Base-by-base conservation (phyloP, 2,888 invertebrate species). In the Ornithoptera alexandrae region DNA sequence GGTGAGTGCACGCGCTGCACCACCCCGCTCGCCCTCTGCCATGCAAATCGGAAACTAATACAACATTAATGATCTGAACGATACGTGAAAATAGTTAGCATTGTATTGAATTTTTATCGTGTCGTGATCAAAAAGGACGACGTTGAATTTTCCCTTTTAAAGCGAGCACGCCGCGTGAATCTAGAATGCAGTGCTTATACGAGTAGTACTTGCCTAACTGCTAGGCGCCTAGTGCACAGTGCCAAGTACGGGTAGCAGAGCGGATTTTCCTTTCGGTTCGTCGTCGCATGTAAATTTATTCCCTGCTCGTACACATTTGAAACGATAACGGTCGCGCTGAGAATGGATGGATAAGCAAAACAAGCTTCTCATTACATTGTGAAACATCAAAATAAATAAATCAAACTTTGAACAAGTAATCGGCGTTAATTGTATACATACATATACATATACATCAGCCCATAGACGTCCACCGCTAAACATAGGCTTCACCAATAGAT, bases 61-160 rank as follows among this genome's bases (percentile, higher is more conserved):
- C 63, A 62, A 69, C 64, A 70, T 73, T 71, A 68, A 70, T 61
- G 58, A 72, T 60, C 63, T 15, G 57, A 46, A 61, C 69, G 62
- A 69, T 73, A 72, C 71, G 65, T 60, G 71, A 73, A 71, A 73
- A 72, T 71, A 65, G 50, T 69, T 72, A 67, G 72, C 66, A 73
- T 70, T 62, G 72, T 64, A 65, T 72, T 73, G 73, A 74, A 73
- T 72, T 67, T 67, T 66, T 67, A 73, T 72, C 57, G 56, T 63
- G 71, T 71, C 67, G 71, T 73, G 72, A 72, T 71, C 65, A 24
- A 59, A 67, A 64, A 69, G 72, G 69, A 70, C 73, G 70, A 61
- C 67, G 72, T 64, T 74, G 70, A 72, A 73, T 69, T 74, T 71
- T 74, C 70, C 72, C 72, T 73, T 73, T 71, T 63, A 70, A 62